These are phyloP conservation scores for Paraescarpia echinospica DNA, from an alignment of 1,140 invertebrate species.

Conservation along the genomic window DNA sequence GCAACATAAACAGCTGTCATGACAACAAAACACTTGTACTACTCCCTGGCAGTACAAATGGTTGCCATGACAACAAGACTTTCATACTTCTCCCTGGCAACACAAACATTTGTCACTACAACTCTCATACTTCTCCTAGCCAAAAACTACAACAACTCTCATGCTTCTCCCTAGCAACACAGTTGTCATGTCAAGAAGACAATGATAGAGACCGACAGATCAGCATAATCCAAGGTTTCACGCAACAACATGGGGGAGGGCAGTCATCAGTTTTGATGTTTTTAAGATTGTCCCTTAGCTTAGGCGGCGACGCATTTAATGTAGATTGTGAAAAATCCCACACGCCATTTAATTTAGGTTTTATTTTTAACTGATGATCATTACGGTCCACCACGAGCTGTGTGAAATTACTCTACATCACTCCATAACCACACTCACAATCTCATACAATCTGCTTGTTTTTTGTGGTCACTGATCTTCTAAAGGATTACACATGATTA, in stretches of 20 bases:
- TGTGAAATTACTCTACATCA: background rate
- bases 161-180: conserved; percentile 68
- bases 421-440: background rate
- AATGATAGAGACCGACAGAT: conserved; percentile 70
- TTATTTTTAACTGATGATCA: background rate
- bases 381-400: background rate
- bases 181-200: background rate
- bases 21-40: conserved; percentile 70
- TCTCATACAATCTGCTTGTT: background rate
- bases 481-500: background rate
- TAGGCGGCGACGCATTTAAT: background rate
- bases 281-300: background rate
- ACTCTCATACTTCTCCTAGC: conserved; percentile 60
- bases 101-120: conserved; percentile 15
- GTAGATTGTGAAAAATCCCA: background rate
- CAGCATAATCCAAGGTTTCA: conserved; percentile 42
- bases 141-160: conserved; percentile 66
- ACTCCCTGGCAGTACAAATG: conserved; percentile 63
- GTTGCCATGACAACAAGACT: conserved; percentile 60
- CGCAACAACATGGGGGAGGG: conserved; percentile 61
- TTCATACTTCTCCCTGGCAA: conserved; percentile 74
- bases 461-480: background rate
- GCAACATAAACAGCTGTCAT: conserved; percentile 30
- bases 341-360: background rate
- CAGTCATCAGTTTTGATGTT: conserved; percentile 69